A percentile compares a stretch with the other conserved stretches of the same genome.
These are phyloP conservation scores for Melolontha melolontha DNA, from an alignment of 2,888 invertebrate species.

Conservation along the genomic window DNA sequence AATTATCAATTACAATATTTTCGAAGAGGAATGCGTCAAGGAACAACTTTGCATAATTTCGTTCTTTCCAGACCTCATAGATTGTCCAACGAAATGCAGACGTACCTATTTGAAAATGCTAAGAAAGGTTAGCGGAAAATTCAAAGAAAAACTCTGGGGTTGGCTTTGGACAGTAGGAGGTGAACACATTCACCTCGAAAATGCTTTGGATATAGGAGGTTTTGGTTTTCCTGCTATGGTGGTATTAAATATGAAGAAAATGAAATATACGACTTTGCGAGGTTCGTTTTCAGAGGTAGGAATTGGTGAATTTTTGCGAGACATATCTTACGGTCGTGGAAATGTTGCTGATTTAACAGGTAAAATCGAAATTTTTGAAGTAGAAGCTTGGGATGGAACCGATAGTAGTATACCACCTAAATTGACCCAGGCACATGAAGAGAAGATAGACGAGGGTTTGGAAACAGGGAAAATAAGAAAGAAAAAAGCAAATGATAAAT, in stretches of 20 bases:
- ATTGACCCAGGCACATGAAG: not conserved
- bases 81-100: constrained; percentile 94
- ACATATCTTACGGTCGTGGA: constrained; percentile 23
- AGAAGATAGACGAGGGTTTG: not conserved
- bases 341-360: not conserved
- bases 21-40: constrained; percentile 84
- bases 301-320: constrained; percentile 87
- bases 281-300: constrained; percentile 92
- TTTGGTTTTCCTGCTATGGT: constrained; percentile 89
- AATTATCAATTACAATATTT: constrained; percentile 69
- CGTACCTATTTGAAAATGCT: constrained; percentile 85
- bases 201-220: constrained; percentile 78
- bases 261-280: constrained; percentile 88
- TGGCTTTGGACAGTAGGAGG: constrained; percentile 95
- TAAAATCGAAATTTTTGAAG: constrained; percentile 10
- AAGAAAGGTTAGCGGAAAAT: constrained; percentile 84
- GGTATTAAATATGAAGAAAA: constrained; percentile 93
- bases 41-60: constrained; percentile 93
- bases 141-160: constrained; percentile 95
- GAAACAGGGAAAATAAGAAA: no score
- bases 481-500: no score
- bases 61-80: constrained; percentile 93
- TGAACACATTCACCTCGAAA: constrained; percentile 83
- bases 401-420: not conserved
- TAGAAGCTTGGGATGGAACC: constrained; percentile 19